Base-by-base conservation (phyloP, 2,888 invertebrate species). In the Phanerotoma sp. region DNA sequence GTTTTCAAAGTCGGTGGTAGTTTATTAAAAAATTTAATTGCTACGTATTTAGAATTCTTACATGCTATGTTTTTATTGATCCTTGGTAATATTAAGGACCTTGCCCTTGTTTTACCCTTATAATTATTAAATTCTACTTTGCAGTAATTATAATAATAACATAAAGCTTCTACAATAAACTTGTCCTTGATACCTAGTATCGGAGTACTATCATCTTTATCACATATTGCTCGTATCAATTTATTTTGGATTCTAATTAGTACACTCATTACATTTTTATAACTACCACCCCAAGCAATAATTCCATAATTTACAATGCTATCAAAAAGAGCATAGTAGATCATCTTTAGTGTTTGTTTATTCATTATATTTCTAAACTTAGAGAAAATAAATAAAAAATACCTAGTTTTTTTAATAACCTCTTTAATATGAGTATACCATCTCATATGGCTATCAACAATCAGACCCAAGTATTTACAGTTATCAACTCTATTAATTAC, bases 391-490 rank as follows among this genome's bases (percentile, higher is more conserved):
- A 32, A 51, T 10, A 11, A 9, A 15, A 51, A 33, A 15, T 30
- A 51, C 32, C 33, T 32, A 11, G 42, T 13, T 51, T 33, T 51
- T 15, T 42, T 20, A 6, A 21, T 10, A 16, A 51, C 6, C 11
- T 30, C 41, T 3, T 30, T 11, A 7, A 20, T 21, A 16, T 51
- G 51, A 28, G 15, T 9, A 13, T 52, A 18, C 46, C 52, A 52
- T 40, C 10, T 21, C 9, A 46, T 20, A 30, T 46, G 35, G 11
- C 28, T 38, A 52, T 52, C 52, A n/a, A 52, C 15, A 7, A 18
- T 6, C 5, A 38, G 5, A 10, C 20, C 38, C 9, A 38, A 18
- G 18, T 38, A 38, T 38, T 38, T 38, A 38, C 38, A 38, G 18
- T 7, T 16, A 13, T 4, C 3, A 18, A 38, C 20, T 38, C 38